Evolutionary conservation across 2,888 invertebrate genomes (phyloP), one percentile per base, ranked within the genome.

Genomic region (Cataglyphis cursor): DNA sequence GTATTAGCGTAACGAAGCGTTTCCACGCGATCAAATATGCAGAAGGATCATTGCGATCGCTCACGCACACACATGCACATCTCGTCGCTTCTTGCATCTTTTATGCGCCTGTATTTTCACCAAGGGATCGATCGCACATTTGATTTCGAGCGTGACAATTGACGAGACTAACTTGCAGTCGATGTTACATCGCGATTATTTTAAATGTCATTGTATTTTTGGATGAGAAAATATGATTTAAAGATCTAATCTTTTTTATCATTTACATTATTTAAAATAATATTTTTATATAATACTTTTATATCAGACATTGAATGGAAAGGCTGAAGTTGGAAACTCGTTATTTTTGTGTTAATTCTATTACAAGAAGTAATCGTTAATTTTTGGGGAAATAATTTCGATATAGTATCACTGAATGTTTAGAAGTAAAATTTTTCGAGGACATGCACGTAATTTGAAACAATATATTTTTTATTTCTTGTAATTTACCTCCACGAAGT

Each of bases 1-100:
- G 31, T 15, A 78, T 78, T 78, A 78, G 68, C 68, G 78, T 78
- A 78, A 78, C 78, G 78, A 78, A 78, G 78, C 78, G 31, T 68
- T 78, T 78, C 70, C 31, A 24, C 41, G 21, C 57, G 70, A 59
- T 78, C 78, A 68, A 78, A 78, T 78, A 78, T 78, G 78, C 78
- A 78, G 57, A 51, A 68, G 41, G 68, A 41, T 41, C 21, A 24
- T 78, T 21, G 57, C 68, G 31, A 41, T 78, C 28, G 57, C 57
- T 8, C 21, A 48, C 48, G 28, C 28, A 28, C 15, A 35, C 54
- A 31, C 4, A 3, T 5, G 8, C 9, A 10, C 41, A 38, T 48
- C 48, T 51, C 41, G 18, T 78, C 12, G 24, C 51, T 24, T 12
- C 35, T 66, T 66, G 41, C 41, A 78, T 78, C 78, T 78, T 78